Evolutionary conservation across 2,113 vertebrate genomes (phyloP), one percentile per base, ranked within the genome.

Genomic region (Gasterosteus aculeatus): DNA sequence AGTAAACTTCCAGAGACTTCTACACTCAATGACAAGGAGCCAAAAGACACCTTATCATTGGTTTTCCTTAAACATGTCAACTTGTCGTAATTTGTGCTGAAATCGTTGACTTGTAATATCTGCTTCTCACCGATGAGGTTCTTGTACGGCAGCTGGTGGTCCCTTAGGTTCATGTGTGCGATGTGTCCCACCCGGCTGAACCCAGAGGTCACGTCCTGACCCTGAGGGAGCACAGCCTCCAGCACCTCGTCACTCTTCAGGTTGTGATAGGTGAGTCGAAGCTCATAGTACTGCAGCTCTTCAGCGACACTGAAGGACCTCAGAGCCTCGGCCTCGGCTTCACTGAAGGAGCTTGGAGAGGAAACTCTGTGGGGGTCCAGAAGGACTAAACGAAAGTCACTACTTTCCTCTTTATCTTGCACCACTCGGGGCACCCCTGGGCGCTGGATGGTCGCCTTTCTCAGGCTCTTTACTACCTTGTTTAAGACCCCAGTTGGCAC

Each of bases 101-200:
- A 29, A 56, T 56, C 54, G 12, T 57, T 54, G n/a, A 22, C 6
- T 35, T 58, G 3, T 47, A 0, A 1, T 7, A 7, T 49, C 5
- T n/a, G 31, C 11, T 19, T 90, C 95, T 89, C 93, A 99, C 98
- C 98, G 64, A 99, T 98, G 87, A 99, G 91, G 67, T 95, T 93
- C 85, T 93, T 96, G 93, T 95, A 98, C 0, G 95, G 88, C 7
- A 99, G 95, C 81, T 99, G 98, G 90, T 99, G 98, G 29, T 98
- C 97, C 84, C 97, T 93, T 75, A 99, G 96, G 65, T 99, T 99
- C 90, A 99, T 72, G 65, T 99, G 98, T 65, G 94, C 96, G 11
- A 99, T 99, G 87, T 99, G 98, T 69, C 98, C 98, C 54, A 99
- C 92, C 35, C 98, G 93, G 91, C 97, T 99, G 85, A 99, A 99